Evolutionary conservation across 92 coral and sea anemone species (phyloP).

Genomic region (Galaxea fascicularis): DNA sequence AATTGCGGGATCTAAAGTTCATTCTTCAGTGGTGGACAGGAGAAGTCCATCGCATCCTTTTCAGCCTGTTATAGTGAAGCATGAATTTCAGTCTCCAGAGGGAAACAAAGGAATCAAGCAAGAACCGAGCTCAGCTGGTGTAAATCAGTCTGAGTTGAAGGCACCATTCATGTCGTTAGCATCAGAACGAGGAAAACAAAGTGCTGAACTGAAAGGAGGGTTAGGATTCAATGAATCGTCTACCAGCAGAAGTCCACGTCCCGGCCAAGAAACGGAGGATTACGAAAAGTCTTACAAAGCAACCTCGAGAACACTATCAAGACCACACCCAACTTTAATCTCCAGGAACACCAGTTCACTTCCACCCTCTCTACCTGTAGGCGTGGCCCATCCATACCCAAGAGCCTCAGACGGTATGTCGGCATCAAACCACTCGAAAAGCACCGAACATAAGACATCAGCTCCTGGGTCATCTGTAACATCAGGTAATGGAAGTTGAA

Average conservation of each 20-base stretch:
- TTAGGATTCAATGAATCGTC: slow-evolving; percentile 8
- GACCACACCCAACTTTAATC: slow-evolving; percentile 74
- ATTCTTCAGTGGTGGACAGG: slow-evolving; percentile 12
- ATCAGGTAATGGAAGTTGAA: slow-evolving; percentile 52
- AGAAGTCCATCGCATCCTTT: slow-evolving; percentile 30
- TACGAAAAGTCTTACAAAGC: slow-evolving; percentile 55
- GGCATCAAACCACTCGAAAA: slow-evolving; percentile 9
- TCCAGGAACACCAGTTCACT: slow-evolving; percentile 72
- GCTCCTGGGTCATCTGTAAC: slow-evolving; percentile 51
- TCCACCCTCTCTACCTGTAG: slow-evolving; percentile 82
- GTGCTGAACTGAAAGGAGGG: slow-evolving; percentile 6
- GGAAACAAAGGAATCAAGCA: slow-evolving; percentile 35
- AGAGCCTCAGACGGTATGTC: slow-evolving; percentile 55
- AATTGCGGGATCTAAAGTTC: slow-evolving; percentile 10
- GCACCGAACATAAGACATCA: slow-evolving; percentile 28
- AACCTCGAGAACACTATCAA: slow-evolving; percentile 62
- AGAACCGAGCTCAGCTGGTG: slow-evolving; percentile 2
- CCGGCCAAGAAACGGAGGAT: slow-evolving; percentile 47
- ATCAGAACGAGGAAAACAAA: slow-evolving; percentile 13
- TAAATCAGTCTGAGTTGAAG: slow-evolving; percentile 2
- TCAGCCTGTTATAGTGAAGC: slow-evolving; percentile 48
- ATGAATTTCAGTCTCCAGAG: slow-evolving; percentile 46
- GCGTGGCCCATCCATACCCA: slow-evolving; percentile 91
- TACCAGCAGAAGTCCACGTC: slow-evolving; percentile 15
- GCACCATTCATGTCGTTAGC: not conserved